These are phyloP conservation scores for Diloba caeruleocephala DNA, from an alignment of 2,888 invertebrate species.

Conservation along the genomic window DNA sequence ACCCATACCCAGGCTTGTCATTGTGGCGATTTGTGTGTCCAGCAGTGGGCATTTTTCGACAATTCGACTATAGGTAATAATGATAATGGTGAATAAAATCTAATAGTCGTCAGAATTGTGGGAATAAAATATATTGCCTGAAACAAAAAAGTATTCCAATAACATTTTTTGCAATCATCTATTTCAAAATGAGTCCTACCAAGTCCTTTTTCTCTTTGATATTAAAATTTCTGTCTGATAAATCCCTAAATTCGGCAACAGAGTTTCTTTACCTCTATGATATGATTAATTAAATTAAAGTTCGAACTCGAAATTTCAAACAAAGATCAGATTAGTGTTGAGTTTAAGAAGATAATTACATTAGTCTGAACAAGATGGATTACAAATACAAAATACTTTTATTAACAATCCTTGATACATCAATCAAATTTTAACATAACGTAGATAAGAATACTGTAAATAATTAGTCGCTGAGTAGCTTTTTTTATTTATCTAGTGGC, in stretches of 20 bases:
- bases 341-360: conserved; percentile 9
- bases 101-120: too few relatives aligned
- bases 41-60: too few relatives aligned
- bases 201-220: conserved; percentile 1
- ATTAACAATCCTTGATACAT: conserved; percentile 1
- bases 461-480: too few relatives aligned
- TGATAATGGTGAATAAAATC: too few relatives aligned
- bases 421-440: neutral
- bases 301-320: conserved; percentile 17
- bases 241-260: conserved; percentile 11
- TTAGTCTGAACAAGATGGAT: conserved; percentile 24
- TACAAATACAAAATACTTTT: neutral
- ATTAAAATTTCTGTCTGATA: conserved; percentile 6
- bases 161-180: neutral
- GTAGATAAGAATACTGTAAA: neutral
- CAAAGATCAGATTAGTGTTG: conserved; percentile 2
- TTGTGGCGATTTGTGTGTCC: too few relatives aligned
- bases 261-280: conserved; percentile 1
- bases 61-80: too few relatives aligned
- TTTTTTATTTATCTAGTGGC: too few relatives aligned
- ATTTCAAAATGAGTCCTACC: neutral
- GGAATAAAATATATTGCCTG: too few relatives aligned
- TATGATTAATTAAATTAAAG: conserved; percentile 22
- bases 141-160: neutral
- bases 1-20: too few relatives aligned